Evolutionary conservation across 2,888 invertebrate species (phyloP), one percentile per base, ranked within the genome.

Genomic region (Chrysolina americana): DNA sequence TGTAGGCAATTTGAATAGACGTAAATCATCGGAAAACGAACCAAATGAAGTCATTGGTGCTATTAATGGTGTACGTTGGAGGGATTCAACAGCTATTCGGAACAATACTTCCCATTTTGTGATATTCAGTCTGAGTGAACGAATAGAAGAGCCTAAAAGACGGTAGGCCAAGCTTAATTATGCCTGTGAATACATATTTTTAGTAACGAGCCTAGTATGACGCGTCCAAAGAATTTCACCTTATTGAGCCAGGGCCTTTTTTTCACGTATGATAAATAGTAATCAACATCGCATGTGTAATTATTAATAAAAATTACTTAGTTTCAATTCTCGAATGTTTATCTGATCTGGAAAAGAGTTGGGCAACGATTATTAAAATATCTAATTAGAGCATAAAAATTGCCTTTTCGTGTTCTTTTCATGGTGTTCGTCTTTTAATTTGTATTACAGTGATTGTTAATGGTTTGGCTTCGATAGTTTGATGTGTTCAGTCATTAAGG

Each of bases 371-470:
- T 65, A 70, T 75, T 75, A 71, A 72, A 41, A 63, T 62, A 53
- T 65, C 53, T 68, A 72, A 77, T 71, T 77, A 73, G 76, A 77
- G 74, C 74, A 77, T 72, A 70, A 59, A 77, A 77, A 72, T 77
- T 62, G 65, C 64, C 53, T 72, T 73, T 72, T 75, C 76, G 70
- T 74, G 74, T 75, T 66, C 28, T 63, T 72, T 74, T 70, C 75
- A 75, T 70, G 74, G 53, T 65, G 59, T 56, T 74, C 65, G 68
- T 64, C 70, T 70, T 68, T 73, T 73, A 76, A 76, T 75, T 73
- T 47, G 62, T 28, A 59, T 59, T 59, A 21, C 56, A 56, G 23
- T 56, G 71, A 71, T 71, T 56, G 28, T 65, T 71, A 56, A 56
- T 71, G 62, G 65, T 65, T 65, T 53, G 21, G 28, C 5, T n/a